phyloP scores from a whole-genome alignment of 2,113 vertebrate genomes.

The Cyrtonyx montezumae region DNA sequence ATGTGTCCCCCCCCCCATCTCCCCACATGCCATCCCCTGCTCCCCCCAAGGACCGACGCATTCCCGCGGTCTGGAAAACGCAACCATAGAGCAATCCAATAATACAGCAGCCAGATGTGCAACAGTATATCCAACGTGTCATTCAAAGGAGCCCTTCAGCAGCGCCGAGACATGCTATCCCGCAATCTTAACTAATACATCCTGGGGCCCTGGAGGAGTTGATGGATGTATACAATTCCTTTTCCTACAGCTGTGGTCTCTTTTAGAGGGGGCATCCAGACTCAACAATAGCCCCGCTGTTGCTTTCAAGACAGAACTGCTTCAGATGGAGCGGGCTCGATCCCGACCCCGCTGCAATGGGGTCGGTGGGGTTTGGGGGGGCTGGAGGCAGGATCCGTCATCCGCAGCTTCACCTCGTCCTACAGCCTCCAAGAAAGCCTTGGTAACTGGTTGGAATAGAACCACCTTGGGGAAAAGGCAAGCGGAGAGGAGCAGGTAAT shows the following conservation, averaged over 20 bases:
- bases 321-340: slow-evolving; percentile 44
- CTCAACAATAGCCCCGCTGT: slow-evolving; percentile 71
- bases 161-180: slow-evolving; percentile 68
- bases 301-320: slow-evolving; percentile 69
- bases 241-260: slow-evolving; percentile 71
- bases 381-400: neutral
- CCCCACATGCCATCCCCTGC: slow-evolving; percentile 40
- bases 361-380: neutral
- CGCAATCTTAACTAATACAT: slow-evolving; percentile 71
- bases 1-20: slow-evolving; percentile 37
- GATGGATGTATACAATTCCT: slow-evolving; percentile 73
- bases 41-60: slow-evolving; percentile 2
- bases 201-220: slow-evolving; percentile 73
- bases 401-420: slow-evolving; percentile 43
- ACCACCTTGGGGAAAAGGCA: slow-evolving; percentile 54
- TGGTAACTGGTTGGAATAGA: slow-evolving; percentile 65
- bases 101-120: slow-evolving; percentile 68
- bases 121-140: slow-evolving; percentile 65
- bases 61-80: slow-evolving; percentile 60
- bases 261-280: slow-evolving; percentile 62
- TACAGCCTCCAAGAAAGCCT: slow-evolving; percentile 56
- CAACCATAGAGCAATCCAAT: slow-evolving; percentile 51
- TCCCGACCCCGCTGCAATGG: neutral
- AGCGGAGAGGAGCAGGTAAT: slow-evolving; percentile 55
- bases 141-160: slow-evolving; percentile 72